Evolutionary conservation across 2,113 vertebrate species (phyloP).

Genomic region (Microtus pennsylvanicus): DNA sequence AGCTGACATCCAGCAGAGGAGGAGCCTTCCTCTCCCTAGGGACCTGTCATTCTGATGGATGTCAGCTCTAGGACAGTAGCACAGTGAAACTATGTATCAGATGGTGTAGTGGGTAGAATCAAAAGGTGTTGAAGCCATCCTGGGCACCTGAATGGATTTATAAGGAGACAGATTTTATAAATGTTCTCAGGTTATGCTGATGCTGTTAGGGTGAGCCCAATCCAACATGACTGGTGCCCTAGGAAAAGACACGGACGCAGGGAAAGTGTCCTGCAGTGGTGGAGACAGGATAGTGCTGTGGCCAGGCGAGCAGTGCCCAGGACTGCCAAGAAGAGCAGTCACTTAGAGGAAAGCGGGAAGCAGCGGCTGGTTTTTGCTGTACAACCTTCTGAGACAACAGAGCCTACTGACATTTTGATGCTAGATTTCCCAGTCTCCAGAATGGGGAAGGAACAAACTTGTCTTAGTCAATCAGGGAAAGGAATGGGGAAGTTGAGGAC

Average conservation of each 20-base stretch:
- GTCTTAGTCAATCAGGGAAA: background rate
- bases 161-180: background rate
- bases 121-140: background rate
- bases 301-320: background rate
- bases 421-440: background rate
- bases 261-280: background rate
- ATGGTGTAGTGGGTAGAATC: background rate
- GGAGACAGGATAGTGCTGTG: background rate
- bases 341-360: background rate
- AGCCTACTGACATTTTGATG: background rate
- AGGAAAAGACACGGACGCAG: background rate
- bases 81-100: background rate
- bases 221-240: background rate
- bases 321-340: background rate
- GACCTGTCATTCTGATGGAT: background rate
- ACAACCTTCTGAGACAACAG: background rate
- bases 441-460: background rate
- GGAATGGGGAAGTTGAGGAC: background rate
- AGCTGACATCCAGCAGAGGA: background rate
- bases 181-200: background rate
- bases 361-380: too few species aligned
- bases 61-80: too few species aligned
- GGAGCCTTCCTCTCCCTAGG: background rate
- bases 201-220: background rate
- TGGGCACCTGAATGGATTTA: background rate